These are phyloP conservation scores for Gasterosteus nipponicus DNA, from an alignment of 2,113 vertebrate species.

Conservation along the genomic window DNA sequence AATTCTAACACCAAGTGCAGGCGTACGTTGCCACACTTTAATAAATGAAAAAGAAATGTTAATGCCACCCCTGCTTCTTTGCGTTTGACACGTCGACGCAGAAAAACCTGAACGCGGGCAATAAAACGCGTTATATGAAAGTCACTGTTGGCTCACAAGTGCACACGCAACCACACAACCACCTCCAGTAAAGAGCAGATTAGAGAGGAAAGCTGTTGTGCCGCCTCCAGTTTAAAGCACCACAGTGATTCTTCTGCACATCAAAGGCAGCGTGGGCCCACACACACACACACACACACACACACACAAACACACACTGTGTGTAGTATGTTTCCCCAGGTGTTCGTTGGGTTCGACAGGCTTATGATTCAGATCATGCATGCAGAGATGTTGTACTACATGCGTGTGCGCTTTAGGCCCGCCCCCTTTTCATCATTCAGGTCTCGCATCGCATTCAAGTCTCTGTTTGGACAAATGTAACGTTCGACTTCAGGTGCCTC, in stretches of 20 bases:
- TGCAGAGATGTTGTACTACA: no score
- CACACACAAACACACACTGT: not conserved
- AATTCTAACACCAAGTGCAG: not conserved
- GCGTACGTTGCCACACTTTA: not conserved
- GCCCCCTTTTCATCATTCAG: not conserved
- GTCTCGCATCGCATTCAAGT: not conserved
- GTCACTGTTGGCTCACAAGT: not conserved
- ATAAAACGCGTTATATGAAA: not conserved
- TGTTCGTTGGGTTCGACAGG: not conserved
- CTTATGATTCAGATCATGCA: slow-evolving; percentile 5
- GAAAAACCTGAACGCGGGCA: not conserved
- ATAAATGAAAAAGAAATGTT: not conserved
- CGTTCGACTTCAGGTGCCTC: no score
- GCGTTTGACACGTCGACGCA: not conserved
- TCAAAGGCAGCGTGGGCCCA: slow-evolving; percentile 27
- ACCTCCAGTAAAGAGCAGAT: slow-evolving; percentile 20
- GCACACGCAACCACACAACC: not conserved
- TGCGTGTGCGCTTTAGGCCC: not conserved
- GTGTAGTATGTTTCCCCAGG: not conserved
- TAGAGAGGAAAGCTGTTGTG: slow-evolving; percentile 19
- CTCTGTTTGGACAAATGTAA: not conserved
- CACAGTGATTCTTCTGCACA: slow-evolving; percentile 15
- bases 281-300: slow-evolving; percentile 1
- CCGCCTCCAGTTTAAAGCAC: slow-evolving; percentile 29
- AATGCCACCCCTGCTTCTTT: not conserved